These are phyloP conservation scores for Rhabdomys pumilio DNA, from an alignment of 2,797 vertebrate species.

Conservation along the genomic window DNA sequence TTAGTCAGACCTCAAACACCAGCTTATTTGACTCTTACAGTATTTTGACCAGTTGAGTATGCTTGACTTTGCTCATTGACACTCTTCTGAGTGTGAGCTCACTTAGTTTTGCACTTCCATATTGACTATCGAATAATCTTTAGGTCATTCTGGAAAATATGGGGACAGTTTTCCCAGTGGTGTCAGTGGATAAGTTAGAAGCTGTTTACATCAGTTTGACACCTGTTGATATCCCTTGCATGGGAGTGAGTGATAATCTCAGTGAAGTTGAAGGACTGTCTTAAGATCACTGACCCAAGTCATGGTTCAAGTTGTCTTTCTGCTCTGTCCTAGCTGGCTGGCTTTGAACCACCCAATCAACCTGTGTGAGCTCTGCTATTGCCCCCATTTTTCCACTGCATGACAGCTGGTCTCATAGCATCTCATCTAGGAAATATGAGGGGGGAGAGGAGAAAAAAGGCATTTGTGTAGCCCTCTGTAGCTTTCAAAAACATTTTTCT, in stretches of 20 bases:
- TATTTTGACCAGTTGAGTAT: slow-evolving; percentile 54
- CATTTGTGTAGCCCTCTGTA: slow-evolving; percentile 10
- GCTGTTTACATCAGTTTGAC: slow-evolving; percentile 6
- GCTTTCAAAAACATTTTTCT: slow-evolving; percentile 54
- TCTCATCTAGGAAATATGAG: not conserved
- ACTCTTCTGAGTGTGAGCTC: slow-evolving; percentile 44
- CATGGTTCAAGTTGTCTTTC: slow-evolving; percentile 19
- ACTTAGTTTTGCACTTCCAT: slow-evolving; percentile 28
- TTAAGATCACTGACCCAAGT: not conserved
- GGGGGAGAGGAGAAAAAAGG: slow-evolving; percentile 16
- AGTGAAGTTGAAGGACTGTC: not conserved
- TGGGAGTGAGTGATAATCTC: not conserved
- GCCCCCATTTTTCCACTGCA: not conserved
- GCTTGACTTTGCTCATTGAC: slow-evolving; percentile 52
- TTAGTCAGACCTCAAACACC: slow-evolving; percentile 40
- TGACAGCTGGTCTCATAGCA: not conserved
- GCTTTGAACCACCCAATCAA: slow-evolving; percentile 5
- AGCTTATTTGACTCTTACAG: not conserved
- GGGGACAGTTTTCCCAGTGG: slow-evolving; percentile 35
- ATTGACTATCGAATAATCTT: slow-evolving; percentile 31
- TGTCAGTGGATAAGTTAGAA: slow-evolving; percentile 38
- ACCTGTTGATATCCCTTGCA: not conserved
- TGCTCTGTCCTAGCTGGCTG: not conserved
- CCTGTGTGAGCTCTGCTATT: not conserved
- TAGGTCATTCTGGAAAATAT: slow-evolving; percentile 54